A percentile compares a stretch with the other conserved stretches of the same genome.
Evolutionary conservation across 2,888 invertebrate genomes (phyloP).

Genomic region (Heliconius ismenius): DNA sequence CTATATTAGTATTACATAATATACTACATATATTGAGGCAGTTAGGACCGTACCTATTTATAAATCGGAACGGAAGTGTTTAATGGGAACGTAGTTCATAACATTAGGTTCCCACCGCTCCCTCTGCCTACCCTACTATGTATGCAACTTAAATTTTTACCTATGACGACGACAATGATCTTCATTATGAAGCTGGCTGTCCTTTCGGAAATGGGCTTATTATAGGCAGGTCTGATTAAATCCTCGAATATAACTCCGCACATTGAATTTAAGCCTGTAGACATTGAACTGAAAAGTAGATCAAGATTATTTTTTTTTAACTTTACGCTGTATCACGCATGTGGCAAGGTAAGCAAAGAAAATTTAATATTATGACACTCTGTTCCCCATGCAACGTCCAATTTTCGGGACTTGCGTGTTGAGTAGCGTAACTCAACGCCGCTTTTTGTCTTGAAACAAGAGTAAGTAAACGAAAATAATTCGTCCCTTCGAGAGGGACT

Average conservation of each 20-base stretch:
- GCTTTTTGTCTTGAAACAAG: no score
- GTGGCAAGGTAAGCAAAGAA: neutral
- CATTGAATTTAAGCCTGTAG: conserved; percentile 88
- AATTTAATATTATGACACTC: neutral
- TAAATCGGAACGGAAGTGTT: no score
- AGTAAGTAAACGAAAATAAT: neutral
- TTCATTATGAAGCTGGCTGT: conserved; percentile 87
- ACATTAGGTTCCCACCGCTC: no score
- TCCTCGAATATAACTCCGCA: conserved; percentile 89
- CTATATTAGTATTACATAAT: neutral
- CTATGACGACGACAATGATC: conserved; percentile 84
- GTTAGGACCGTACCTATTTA: no score
- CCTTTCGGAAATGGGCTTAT: conserved; percentile 83
- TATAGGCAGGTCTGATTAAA: conserved; percentile 85
- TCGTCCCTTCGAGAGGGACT: no score
- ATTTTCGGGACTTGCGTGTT: neutral
- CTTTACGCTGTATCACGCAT: neutral
- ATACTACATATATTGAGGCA: no score
- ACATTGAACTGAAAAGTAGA: conserved; percentile 84
- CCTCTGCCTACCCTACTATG: no score
- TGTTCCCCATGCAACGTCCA: neutral
- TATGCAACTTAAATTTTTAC: conserved; percentile 49
- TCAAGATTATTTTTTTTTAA: neutral
- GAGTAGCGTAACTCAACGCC: no score
- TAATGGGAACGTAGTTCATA: no score